Evolutionary conservation across 2,113 vertebrate genomes (phyloP), one percentile per base, ranked within the genome.

Genomic region (Diphyllodes magnificus): DNA sequence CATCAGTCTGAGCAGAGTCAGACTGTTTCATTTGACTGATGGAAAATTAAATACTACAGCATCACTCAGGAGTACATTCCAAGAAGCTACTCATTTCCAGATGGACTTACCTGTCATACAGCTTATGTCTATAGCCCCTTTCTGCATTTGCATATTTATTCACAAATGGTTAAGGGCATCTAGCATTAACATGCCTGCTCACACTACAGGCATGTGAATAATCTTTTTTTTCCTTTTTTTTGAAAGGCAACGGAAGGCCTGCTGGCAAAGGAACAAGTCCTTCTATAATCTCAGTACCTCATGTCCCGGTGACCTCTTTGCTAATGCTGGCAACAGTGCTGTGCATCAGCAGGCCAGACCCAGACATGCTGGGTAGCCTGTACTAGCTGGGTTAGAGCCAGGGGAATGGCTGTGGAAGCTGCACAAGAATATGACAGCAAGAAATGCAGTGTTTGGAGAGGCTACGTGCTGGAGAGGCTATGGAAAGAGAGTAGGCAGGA

Each of bases 401-500:
- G 59, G 45, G 79, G 51, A 76, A 40, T 7, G 6, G 31, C 47
- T 30, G 3, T 3, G 15, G 11, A 53, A 72, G 45, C 9, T 13
- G 49, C 23, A 35, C 65, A 13, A 76, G 65, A 60, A 24, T 47
- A 76, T 0, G 1, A n/a, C 40, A 76, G 50, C n/a, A 72, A 69
- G 54, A 80, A 27, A 24, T 30, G 19, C 12, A 13, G 25, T 30
- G 6, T 64, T 82, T 1, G 2, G 63, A 60, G 44, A 2, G 5
- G 12, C 39, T 40, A 9, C 0, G 0, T 39, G 39, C 80, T 1
- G 2, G 63, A 60, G 44, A 2, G 4, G 12, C 39, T 40, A 10
- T 0, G 0, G n/a, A 12, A 63, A 33, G 3, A 2, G 6, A 6
- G 15, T 22, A 28, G 44, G 42, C 47, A 47, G 35, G 12, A 56